phyloP scores from a whole-genome alignment of 2,113 vertebrate species.

The Murina feae region DNA sequence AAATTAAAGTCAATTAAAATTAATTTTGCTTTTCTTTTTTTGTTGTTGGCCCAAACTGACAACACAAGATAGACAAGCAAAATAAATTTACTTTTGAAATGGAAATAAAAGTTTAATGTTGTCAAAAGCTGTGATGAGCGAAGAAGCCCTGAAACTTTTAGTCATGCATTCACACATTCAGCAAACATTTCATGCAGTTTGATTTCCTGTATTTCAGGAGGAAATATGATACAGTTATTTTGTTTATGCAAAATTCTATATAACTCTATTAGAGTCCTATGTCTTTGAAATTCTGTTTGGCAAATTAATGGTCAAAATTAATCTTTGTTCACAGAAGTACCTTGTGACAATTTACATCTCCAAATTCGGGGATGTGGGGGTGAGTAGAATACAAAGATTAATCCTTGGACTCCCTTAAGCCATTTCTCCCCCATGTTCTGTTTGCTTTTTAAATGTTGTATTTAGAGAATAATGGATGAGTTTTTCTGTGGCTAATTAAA shows the following conservation, averaged over 20 bases:
- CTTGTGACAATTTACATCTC: conserved; percentile 7
- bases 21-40: conserved; percentile 36
- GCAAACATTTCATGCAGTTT: neutral
- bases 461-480: conserved; percentile 48
- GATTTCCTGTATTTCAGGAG: neutral
- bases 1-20: conserved; percentile 37
- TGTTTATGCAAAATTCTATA: neutral
- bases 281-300: conserved; percentile 22
- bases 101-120: neutral
- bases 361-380: neutral
- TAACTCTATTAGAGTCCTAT: neutral
- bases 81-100: conserved; percentile 1
- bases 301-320: conserved; percentile 19
- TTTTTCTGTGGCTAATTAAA: conserved; percentile 54
- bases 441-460: conserved; percentile 44
- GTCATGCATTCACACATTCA: neutral
- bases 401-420: conserved; percentile 14
- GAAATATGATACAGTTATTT: neutral
- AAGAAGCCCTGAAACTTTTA: neutral
- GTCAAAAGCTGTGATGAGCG: neutral
- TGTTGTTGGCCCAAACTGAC: neutral
- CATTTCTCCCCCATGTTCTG: conserved; percentile 17
- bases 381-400: conserved; percentile 51
- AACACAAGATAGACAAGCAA: conserved; percentile 7
- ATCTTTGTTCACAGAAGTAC: conserved; percentile 43